Conservation (phyloP, 2,113 vertebrate species). For the Channa argus region DNA sequence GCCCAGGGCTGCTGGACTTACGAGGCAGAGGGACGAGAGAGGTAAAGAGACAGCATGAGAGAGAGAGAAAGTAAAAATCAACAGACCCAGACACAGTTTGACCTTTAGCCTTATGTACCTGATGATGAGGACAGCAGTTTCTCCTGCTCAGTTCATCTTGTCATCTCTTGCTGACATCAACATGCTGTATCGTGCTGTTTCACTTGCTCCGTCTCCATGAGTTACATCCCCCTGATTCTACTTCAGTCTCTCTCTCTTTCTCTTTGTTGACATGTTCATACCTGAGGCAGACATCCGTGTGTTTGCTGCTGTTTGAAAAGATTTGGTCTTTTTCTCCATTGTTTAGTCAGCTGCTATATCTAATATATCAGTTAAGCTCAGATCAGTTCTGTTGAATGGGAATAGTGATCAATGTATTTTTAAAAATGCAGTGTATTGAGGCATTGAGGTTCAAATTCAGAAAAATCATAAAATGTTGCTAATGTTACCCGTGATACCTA, state of each 20-base stretch:
- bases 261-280: slow-evolving; percentile 17
- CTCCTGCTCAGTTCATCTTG: slow-evolving; percentile 31
- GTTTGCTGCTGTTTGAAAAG: slow-evolving; percentile 17
- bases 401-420: too few relatives aligned
- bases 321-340: not conserved
- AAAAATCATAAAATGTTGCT: too few relatives aligned
- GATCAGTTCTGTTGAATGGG: too few relatives aligned
- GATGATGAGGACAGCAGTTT: slow-evolving; percentile 40
- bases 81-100: slow-evolving; percentile 34
- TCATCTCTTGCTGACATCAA: slow-evolving; percentile 59
- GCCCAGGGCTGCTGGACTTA: slow-evolving; percentile 64
- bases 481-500: too few relatives aligned
- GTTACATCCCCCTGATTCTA: slow-evolving; percentile 18
- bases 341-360: not conserved
- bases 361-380: too few relatives aligned
- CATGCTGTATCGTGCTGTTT: slow-evolving; percentile 45
- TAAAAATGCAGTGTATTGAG: too few relatives aligned
- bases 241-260: not conserved
- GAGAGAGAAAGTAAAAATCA: slow-evolving; percentile 40
- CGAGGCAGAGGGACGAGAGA: slow-evolving; percentile 31
- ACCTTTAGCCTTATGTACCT: slow-evolving; percentile 62
- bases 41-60: slow-evolving; percentile 34
- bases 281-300: slow-evolving; percentile 13
- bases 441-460: too few relatives aligned
- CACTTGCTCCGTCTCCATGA: slow-evolving; percentile 32